Evolutionary conservation across 1,140 invertebrate species (phyloP), one percentile per base, ranked within the genome.

Genomic region (Lethrus apterus): DNA sequence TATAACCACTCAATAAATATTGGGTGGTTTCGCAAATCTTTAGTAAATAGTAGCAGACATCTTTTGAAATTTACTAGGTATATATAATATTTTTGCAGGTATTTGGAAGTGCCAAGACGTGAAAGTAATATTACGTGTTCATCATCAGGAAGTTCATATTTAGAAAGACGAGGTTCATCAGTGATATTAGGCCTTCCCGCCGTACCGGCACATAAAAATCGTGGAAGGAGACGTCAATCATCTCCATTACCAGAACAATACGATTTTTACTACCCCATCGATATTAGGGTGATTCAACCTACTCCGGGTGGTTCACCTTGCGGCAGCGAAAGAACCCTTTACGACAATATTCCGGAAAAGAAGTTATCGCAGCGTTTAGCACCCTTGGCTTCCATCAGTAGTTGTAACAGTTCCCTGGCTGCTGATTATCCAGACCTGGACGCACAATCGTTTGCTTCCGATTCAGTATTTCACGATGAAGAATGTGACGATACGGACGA

Each of bases 271-370:
- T 80, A 84, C 62, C 81, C 80, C 18, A 81, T 82, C 41, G 81
- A 84, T 60, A 86, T 86, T 54, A 76, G 83, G 68, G 78, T 83
- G 24, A 85, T 83, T 36, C 80, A 84, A 60, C 79, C 83, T 14
- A 86, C 83, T n/a, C 83, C 83, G 7, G 79, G 81, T 26, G 71
- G 84, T 10, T 89, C 86, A n/a, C 86, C 86, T 0, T 84, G 83
- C 63, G 80, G 79, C 2, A 89, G 84, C 59, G 83, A 86, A 59
- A 64, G 56, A 18, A 56, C 53, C 29, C 36, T 61, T 8, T 57
- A 54, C 50, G 63, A 56, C 23, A 26, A 29, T 17, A 35, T 35
- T 4, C 30, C 31, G 7, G 17, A 15, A 20, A 40, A 18, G 4
- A 24, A 58, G 34, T 54, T 57, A 21, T 50, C 60, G 3, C 60